Evolutionary conservation across 2,888 invertebrate genomes (phyloP).

Genomic region (Conchocele bisecta): DNA sequence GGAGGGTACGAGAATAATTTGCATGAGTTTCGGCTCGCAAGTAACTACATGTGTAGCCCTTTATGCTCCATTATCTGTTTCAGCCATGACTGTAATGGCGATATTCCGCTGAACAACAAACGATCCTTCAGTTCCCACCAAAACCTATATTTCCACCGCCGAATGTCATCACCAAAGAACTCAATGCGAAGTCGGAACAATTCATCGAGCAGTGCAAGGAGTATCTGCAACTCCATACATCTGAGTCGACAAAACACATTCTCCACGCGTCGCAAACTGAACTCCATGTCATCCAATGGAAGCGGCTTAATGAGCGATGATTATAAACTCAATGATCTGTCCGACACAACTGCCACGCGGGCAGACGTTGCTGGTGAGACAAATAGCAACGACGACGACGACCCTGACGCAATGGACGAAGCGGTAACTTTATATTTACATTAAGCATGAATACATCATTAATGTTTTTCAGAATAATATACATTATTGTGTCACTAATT

Average conservation of each 20-base stretch:
- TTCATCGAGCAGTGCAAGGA: constrained; percentile 78
- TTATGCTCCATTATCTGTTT: constrained; percentile 13
- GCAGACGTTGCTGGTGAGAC: constrained; percentile 56
- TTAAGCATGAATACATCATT: too few relatives aligned
- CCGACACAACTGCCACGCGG: constrained; percentile 60
- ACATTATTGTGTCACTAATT: too few relatives aligned
- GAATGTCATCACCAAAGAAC: constrained; percentile 74
- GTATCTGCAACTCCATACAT: constrained; percentile 74
- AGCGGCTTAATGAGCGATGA: constrained; percentile 78
- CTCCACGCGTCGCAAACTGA: constrained; percentile 74
- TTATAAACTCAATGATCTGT: constrained; percentile 75
- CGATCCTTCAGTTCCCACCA: constrained; percentile 86
- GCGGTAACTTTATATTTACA: constrained; percentile 63
- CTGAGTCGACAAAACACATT: constrained; percentile 81
- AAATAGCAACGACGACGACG: constrained; percentile 67
- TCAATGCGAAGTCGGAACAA: constrained; percentile 80
- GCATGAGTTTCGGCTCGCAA: too few relatives aligned
- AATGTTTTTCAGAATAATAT: too few relatives aligned
- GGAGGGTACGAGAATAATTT: too few relatives aligned
- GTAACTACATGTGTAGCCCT: too few relatives aligned
- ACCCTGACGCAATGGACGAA: constrained; percentile 80
- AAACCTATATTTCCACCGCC: constrained; percentile 86
- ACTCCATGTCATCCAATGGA: constrained; percentile 70
- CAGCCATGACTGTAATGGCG: constrained; percentile 87
- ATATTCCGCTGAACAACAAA: constrained; percentile 81